Conservation (phyloP, 2,888 invertebrate species). For the Volucella zonaria region DNA sequence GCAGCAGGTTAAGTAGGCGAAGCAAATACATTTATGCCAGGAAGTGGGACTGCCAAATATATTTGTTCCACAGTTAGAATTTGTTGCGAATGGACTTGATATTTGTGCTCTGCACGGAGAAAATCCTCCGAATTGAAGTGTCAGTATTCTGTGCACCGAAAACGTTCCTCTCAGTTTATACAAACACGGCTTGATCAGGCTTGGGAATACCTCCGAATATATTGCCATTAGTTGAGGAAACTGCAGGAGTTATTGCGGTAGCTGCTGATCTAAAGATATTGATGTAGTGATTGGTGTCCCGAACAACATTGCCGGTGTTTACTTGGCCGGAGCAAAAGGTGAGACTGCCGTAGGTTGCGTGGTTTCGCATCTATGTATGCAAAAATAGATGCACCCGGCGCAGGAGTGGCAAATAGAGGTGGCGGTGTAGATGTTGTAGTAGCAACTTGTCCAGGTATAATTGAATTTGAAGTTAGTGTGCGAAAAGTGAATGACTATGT, state of each 20-base stretch:
- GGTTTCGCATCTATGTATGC: no score
- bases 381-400: slow-evolving; percentile 67
- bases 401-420: slow-evolving; percentile 52
- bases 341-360: no score
- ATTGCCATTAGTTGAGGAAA: no score
- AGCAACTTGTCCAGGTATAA: slow-evolving; percentile 52
- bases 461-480: slow-evolving; percentile 30
- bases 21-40: no score
- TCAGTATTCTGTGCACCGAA: no score
- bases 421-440: slow-evolving; percentile 52
- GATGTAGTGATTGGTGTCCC: neutral
- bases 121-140: slow-evolving; percentile 2
- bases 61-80: slow-evolving; percentile 73
- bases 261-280: no score
- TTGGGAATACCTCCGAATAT: no score
- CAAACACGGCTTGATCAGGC: no score
- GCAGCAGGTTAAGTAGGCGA: no score
- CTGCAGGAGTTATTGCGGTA: neutral
- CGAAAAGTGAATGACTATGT: slow-evolving; percentile 44
- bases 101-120: slow-evolving; percentile 36
- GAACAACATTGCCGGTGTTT: no score
- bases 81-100: slow-evolving; percentile 74
- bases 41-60: slow-evolving; percentile 63
- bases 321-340: no score
- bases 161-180: no score